A percentile compares a stretch with the other conserved stretches of the same genome.
These are phyloP conservation scores for Aphelenchoides avenae DNA, from an alignment of 1,140 invertebrate genomes.

Conservation along the genomic window DNA sequence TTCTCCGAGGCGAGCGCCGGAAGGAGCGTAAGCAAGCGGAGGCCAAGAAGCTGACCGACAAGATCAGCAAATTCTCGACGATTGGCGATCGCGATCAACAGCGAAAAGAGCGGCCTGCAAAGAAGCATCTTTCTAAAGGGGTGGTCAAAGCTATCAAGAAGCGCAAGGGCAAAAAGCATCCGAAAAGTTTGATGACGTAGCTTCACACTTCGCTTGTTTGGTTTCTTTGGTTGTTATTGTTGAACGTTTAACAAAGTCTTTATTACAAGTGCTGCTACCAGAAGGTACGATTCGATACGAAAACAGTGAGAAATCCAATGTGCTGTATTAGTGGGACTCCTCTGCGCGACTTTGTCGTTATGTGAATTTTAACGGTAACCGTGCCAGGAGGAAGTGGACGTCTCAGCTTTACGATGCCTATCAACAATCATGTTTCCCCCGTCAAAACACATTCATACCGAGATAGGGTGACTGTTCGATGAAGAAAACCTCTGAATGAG, in stretches of 20 bases:
- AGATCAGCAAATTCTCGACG: background rate
- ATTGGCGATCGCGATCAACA: background rate
- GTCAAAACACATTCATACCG: too few relatives aligned
- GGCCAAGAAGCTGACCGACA: background rate
- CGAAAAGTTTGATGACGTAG: conserved; percentile 1
- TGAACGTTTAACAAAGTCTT: background rate
- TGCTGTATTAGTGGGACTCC: conserved; percentile 20
- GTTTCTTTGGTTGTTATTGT: background rate
- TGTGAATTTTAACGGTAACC: conserved; percentile 3
- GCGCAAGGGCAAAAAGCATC: background rate
- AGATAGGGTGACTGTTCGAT: too few relatives aligned
- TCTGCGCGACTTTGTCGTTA: conserved; percentile 17
- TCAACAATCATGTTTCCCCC: too few relatives aligned
- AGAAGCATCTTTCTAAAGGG: background rate
- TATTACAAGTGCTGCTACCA: too few relatives aligned
- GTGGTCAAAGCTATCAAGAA: conserved; percentile 4
- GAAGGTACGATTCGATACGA: too few relatives aligned
- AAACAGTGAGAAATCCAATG: too few relatives aligned
- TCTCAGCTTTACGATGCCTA: conserved; percentile 22
- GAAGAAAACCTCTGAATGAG: too few relatives aligned
- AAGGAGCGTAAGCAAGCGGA: background rate
- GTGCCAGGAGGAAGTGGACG: conserved; percentile 7
- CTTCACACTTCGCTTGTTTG: background rate
- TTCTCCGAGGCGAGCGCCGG: background rate
- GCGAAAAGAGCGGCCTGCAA: background rate